phyloP scores from a whole-genome alignment of 2,113 vertebrate genomes.

The Zosterops lateralis region DNA sequence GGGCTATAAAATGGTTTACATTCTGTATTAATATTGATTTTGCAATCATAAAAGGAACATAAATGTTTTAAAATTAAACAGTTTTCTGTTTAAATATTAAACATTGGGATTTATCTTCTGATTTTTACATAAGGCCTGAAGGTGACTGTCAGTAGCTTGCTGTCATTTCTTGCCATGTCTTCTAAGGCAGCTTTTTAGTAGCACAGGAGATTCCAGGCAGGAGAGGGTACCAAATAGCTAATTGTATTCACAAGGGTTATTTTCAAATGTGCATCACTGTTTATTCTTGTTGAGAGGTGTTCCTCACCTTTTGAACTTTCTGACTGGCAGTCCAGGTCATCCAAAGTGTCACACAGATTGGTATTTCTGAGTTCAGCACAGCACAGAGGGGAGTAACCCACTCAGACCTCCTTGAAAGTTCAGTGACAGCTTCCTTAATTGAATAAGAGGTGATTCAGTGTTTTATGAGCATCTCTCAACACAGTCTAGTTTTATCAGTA shows the following conservation, averaged over 20 bases:
- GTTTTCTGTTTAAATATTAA: conserved; percentile 61
- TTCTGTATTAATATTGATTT: conserved; percentile 47
- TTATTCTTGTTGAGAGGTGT: conserved; percentile 29
- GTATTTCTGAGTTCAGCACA: neutral
- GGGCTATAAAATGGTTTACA: conserved; percentile 41
- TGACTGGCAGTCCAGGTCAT: neutral
- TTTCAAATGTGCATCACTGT: neutral
- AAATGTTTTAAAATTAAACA: conserved; percentile 54
- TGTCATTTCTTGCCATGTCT: neutral
- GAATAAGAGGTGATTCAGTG: neutral
- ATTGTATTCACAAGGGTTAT: conserved; percentile 25
- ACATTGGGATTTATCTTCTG: conserved; percentile 33
- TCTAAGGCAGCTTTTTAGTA: conserved; percentile 1
- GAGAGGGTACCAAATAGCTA: neutral
- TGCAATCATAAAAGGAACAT: conserved; percentile 51
- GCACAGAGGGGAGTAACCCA: neutral
- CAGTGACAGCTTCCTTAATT: neutral
- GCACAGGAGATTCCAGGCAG: conserved; percentile 24
- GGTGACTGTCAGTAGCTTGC: neutral
- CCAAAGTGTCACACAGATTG: neutral
- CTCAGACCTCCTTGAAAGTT: neutral
- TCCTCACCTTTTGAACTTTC: conserved; percentile 38
- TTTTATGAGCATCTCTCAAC: conserved; percentile 49
- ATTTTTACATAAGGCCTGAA: conserved; percentile 46
- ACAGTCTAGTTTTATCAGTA: conserved; percentile 47